Base-by-base conservation (phyloP, 2,888 invertebrate genomes). In the Pandemis heparana region DNA sequence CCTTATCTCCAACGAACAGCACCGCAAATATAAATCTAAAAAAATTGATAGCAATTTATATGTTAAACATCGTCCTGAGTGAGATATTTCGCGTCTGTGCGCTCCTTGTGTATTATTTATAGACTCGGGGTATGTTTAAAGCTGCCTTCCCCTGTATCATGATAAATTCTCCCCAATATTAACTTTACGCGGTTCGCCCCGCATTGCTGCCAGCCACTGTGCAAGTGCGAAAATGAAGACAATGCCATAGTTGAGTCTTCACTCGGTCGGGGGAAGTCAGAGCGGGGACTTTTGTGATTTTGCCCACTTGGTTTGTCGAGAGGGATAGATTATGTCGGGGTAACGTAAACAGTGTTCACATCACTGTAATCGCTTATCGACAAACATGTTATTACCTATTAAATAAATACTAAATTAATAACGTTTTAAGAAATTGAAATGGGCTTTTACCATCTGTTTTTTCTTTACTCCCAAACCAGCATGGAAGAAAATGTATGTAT, bases 31-130 rank as follows among this genome's bases (percentile, higher is more conserved):
- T 89, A 88, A 89, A 89, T 90, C 88, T 88, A 88, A 80, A 91
- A 89, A 91, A 90, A 91, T 88, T 89, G 87, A 91, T 90, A 89
- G 87, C 90, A 91, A 91, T 92, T 92, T 92, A 92, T 92, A 92
- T 91, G 92, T 90, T 89, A 92, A 92, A 88, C 91, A 91, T 88
- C 85, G 86, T 82, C 81, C 83, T 84, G 87, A 90, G 86, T 89
- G 87, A 91, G 89, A 90, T 91, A 87, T 89, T 89, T 82, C 83
- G 83, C 86, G 84, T 84, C 85, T 86, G 80, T 85, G 80, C 82
- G 84, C 81, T 84, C 81, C 81, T 61, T 75, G 69, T 82, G 82
- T 81, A 81, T 83, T 74, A 75, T 76, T 78, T 77, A 77, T 79
- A 77, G 74, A 77, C 70, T 75, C 59, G 75, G 77, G 74, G 77